Evolutionary conservation across 1,140 invertebrate genomes (phyloP), one percentile per base, ranked within the genome.

Genomic region (Varroa destructor): DNA sequence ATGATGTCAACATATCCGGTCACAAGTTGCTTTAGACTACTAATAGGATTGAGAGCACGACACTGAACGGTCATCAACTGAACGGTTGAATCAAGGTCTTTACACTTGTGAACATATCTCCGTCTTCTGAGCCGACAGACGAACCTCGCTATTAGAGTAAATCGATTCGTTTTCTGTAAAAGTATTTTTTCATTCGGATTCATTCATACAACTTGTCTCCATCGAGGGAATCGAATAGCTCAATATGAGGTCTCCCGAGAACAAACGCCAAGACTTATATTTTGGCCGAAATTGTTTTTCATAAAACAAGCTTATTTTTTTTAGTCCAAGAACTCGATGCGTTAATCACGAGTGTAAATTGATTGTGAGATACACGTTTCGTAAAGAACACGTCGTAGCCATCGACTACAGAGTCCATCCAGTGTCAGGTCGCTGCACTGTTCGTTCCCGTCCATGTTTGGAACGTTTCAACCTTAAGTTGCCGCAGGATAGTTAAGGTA

Each of bases 1-100:
- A 67, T 40, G 61, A 67, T 46, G 46, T 67, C 61, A 37, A 67
- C 61, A 37, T 43, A 67, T 40, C 61, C 61, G 37, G 12, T 67
- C 40, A 67, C 46, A 37, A 67, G 61, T 37, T 40, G 61, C 61
- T 40, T 67, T 12, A 67, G 40, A 37, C 40, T 46, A 37, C 61
- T 67, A 37, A 67, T 25, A 37, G 61, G 61, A 46, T 67, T 46
- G 14, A 46, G 10, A 12, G 12, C 46, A 46, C 61, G 61, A 37
- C 61, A 67, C 10, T 67, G 61, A 67, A 67, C 37, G 40, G 61
- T 37, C 10, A 67, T 36, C 40, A 46, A 12, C 42, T 58, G 25
- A 42, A 6, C 14, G 4, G 57, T 58, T 25, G 57, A 51, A 8
- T 3, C 46, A 51, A 8, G 8, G 46, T 51, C 8, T 3, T 8